These are phyloP conservation scores for Lateolabrax maculatus DNA, from an alignment of 2,797 vertebrate species.

Conservation along the genomic window DNA sequence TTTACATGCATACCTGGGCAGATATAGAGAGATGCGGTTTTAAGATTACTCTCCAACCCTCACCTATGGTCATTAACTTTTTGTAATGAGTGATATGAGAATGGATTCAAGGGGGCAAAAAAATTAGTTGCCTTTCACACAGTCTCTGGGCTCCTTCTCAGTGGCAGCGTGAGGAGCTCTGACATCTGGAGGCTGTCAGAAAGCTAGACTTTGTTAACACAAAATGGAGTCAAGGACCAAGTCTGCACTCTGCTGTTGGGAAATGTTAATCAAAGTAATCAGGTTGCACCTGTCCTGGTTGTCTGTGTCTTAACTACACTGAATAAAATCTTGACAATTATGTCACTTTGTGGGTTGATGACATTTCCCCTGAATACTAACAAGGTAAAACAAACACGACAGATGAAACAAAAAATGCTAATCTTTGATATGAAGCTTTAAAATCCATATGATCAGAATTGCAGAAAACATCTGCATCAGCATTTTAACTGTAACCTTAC, in stretches of 20 bases:
- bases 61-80: neutral
- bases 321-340: neutral
- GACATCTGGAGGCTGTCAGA: neutral
- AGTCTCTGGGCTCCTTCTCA: neutral
- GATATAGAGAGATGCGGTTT: neutral
- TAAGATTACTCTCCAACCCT: neutral
- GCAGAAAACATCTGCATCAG: neutral
- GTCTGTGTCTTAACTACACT: neutral
- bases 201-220: neutral
- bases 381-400: neutral
- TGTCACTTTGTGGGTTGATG: neutral
- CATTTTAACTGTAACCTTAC: neutral
- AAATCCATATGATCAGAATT: neutral
- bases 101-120: neutral
- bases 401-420: neutral
- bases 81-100: neutral
- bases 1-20: neutral
- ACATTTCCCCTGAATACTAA: no score
- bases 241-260: neutral
- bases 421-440: neutral
- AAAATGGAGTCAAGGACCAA: neutral
- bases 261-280: neutral
- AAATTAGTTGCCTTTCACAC: neutral
- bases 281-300: neutral
- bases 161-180: neutral